These are phyloP conservation scores for Cephalopterus ornatus DNA, from an alignment of 2,113 vertebrate species.

Conservation along the genomic window DNA sequence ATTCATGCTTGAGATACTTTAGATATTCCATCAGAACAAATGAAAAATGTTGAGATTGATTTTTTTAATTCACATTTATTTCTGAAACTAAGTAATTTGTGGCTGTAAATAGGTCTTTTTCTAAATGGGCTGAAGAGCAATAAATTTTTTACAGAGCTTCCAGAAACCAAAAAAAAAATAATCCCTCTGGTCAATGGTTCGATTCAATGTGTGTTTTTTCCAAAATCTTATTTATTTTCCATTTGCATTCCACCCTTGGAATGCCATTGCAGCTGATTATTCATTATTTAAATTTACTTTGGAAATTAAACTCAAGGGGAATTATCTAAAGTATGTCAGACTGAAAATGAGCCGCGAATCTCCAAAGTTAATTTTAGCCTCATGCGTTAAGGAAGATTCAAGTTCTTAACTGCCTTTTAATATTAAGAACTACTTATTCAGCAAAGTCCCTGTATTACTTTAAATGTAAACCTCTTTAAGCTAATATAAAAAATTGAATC, in stretches of 20 bases:
- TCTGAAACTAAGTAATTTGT: not conserved
- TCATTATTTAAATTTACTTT: conserved; percentile 24
- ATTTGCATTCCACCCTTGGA: not conserved
- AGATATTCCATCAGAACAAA: not conserved
- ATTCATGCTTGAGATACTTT: not conserved
- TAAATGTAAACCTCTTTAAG: conserved; percentile 4
- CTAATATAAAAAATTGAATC: not conserved
- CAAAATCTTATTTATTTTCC: not conserved
- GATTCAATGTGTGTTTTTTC: not conserved
- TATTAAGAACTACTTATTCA: conserved; percentile 16
- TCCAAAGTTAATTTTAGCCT: conserved; percentile 40
- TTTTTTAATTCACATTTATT: not conserved
- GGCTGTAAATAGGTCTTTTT: not conserved
- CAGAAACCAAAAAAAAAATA: not conserved
- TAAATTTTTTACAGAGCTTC: not conserved
- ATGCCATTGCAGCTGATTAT: not conserved
- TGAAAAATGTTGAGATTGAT: not conserved
- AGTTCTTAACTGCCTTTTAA: conserved; percentile 41
- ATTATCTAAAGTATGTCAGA: not conserved
- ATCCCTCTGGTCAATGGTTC: not conserved
- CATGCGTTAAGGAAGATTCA: not conserved
- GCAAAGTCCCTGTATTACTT: not conserved
- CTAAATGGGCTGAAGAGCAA: not conserved
- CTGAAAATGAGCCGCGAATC: not conserved
- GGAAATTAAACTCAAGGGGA: conserved; percentile 24